A percentile compares a stretch with the other conserved stretches of the same genome.
phyloP scores from a whole-genome alignment of 1,140 invertebrate species.

The Caenorhabditis latens region DNA sequence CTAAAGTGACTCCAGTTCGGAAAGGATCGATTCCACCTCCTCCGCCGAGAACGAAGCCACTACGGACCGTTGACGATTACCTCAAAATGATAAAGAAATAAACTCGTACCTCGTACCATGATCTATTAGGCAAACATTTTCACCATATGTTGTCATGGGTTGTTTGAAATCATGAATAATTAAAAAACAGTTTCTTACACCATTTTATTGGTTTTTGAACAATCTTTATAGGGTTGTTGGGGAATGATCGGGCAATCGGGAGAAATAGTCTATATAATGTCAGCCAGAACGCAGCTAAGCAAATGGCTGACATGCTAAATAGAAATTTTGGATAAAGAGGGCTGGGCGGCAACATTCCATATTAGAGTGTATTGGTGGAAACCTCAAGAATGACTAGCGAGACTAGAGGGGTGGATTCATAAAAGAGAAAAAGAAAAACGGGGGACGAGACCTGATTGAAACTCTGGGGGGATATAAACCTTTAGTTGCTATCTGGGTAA shows the following conservation, averaged over 20 bases:
- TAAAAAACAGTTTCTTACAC: neutral
- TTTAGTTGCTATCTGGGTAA: constrained; percentile 15
- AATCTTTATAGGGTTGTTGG: constrained; percentile 22
- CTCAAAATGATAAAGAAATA: neutral
- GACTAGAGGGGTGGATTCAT: neutral
- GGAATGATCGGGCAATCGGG: neutral
- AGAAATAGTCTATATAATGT: constrained; percentile 45
- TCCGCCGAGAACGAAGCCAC: neutral
- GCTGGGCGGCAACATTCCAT: constrained; percentile 46
- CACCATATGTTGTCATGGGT: too few relatives aligned
- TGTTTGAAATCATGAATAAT: too few relatives aligned
- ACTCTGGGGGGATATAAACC: neutral
- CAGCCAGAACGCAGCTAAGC: neutral
- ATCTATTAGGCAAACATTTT: too few relatives aligned
- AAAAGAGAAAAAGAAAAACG: neutral
- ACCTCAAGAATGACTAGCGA: neutral
- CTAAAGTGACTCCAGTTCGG: neutral
- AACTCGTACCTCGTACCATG: too few relatives aligned
- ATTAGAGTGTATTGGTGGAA: constrained; percentile 40
- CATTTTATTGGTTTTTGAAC: constrained; percentile 46
- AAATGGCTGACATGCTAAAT: constrained; percentile 32
- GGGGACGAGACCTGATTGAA: neutral
- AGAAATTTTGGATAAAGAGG: neutral
- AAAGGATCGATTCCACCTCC: constrained; percentile 18
- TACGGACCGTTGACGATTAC: constrained; percentile 2